These are phyloP conservation scores for Pseudachorutes palmiensis DNA, from an alignment of 1,140 invertebrate genomes.

Conservation along the genomic window DNA sequence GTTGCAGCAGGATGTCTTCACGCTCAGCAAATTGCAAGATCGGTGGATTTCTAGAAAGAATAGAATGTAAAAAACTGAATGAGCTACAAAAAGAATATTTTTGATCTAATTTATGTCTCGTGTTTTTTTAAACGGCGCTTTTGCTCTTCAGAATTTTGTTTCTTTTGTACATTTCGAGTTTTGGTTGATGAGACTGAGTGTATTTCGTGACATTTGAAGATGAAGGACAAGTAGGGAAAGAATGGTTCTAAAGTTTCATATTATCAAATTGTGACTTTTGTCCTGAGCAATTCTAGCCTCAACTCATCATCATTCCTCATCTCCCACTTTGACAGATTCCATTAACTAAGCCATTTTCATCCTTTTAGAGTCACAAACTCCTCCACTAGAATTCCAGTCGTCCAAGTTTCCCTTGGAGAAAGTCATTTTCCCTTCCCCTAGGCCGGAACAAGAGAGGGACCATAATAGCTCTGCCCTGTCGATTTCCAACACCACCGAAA, in stretches of 20 bases:
- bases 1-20: constrained; percentile 68
- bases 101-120: too few species aligned
- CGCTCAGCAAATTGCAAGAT: constrained; percentile 63
- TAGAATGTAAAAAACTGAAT: constrained; percentile 23
- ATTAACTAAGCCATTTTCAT: constrained; percentile 31
- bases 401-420: background rate
- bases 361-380: background rate
- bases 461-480: background rate
- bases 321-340: constrained; percentile 28
- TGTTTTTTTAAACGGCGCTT: too few species aligned
- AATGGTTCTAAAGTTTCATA: background rate
- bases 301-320: constrained; percentile 31
- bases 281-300: constrained; percentile 19
- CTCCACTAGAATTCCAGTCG: background rate
- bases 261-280: constrained; percentile 31
- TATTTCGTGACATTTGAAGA: too few species aligned
- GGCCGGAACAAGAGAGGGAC: background rate
- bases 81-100: too few species aligned
- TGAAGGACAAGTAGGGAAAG: too few species aligned
- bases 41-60: constrained; percentile 66
- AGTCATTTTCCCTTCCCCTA: background rate
- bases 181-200: too few species aligned
- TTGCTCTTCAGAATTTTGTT: too few species aligned
- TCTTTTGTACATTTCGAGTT: too few species aligned
- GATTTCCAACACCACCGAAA: background rate